phyloP scores from a whole-genome alignment of 2,113 vertebrate genomes.

The Coracopsis vasa region DNA sequence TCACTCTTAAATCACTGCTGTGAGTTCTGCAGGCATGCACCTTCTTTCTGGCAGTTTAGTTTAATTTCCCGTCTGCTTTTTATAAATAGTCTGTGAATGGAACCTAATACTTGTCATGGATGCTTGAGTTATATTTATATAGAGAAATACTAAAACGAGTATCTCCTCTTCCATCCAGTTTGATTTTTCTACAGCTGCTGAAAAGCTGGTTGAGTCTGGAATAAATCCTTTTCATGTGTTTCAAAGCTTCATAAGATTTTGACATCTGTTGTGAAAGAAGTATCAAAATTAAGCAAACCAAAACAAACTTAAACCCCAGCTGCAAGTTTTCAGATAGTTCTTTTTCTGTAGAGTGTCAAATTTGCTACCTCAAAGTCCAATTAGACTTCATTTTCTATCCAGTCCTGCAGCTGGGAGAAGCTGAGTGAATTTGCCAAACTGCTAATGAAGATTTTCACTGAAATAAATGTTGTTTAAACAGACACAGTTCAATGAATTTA shows the following conservation, averaged over 20 bases:
- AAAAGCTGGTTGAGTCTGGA: slow-evolving; percentile 44
- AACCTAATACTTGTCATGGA: slow-evolving; percentile 22
- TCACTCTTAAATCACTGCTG: not conserved
- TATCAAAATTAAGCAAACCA: slow-evolving; percentile 41
- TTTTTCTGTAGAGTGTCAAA: slow-evolving; percentile 39
- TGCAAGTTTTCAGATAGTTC: slow-evolving; percentile 35
- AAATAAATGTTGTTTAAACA: slow-evolving; percentile 56
- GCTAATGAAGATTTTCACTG: slow-evolving; percentile 49
- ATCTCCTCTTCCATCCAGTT: not conserved
- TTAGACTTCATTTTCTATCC: slow-evolving; percentile 51
- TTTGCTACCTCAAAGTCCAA: slow-evolving; percentile 58
- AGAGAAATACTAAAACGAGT: slow-evolving; percentile 29
- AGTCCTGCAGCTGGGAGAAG: slow-evolving; percentile 51
- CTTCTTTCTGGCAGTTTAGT: not conserved
- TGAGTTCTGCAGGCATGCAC: not conserved
- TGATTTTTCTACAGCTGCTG: slow-evolving; percentile 48
- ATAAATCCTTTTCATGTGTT: slow-evolving; percentile 16
- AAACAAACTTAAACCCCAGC: slow-evolving; percentile 59
- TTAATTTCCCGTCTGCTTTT: slow-evolving; percentile 17
- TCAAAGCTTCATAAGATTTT: slow-evolving; percentile 29
- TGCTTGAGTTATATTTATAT: slow-evolving; percentile 38
- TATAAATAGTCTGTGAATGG: slow-evolving; percentile 41
- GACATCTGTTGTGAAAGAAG: slow-evolving; percentile 57
- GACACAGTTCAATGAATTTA: not conserved
- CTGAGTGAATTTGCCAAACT: slow-evolving; percentile 50